Evolutionary conservation across 2,888 invertebrate genomes (phyloP), one percentile per base, ranked within the genome.

Genomic region (Onthophagus sagittarius): DNA sequence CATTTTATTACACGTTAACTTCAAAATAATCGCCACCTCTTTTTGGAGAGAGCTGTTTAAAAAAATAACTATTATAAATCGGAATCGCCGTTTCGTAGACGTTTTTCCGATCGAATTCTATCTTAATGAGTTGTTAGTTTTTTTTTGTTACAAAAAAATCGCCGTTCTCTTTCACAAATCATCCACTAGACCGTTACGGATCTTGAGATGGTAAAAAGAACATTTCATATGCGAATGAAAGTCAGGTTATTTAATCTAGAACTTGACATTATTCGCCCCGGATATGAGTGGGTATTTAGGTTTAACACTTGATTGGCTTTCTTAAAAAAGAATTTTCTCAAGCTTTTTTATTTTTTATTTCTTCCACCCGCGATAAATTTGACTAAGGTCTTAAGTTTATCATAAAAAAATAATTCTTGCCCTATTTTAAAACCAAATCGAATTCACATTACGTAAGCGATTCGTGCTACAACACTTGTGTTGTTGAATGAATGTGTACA

Each of bases 31-130:
- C 39, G 11, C 39, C 39, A 11, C 11, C 39, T 53, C 39, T 53
- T 7, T 53, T 7, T 7, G 39, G 39, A 53, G 39, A 53, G 39
- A 4, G 39, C 9, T 23, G 23, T 23, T 23, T 23, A 23, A 23
- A 23, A n/a, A 23, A 23, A 23, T 23, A 23, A 23, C 3, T 23
- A 23, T 23, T 53, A 15, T 15, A 75, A 72, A 75, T 73, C 75
- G 75, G 69, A 23, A 9, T 63, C 74, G 79, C 78, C 79, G 79
- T 76, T 77, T 75, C 75, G 67, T 76, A 77, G 79, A 78, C 79
- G 78, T 76, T 79, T 79, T 67, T 67, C 32, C 23, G 0, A 7
- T 7, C 5, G 1, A 15, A 7, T 15, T 0, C 9, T 67, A 32
- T 11, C 15, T 23, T 15, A 31, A n/a, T 53, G 39, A 53, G 39